Conservation (phyloP, 2,797 vertebrate species). For the Phoeniculus purpureus region DNA sequence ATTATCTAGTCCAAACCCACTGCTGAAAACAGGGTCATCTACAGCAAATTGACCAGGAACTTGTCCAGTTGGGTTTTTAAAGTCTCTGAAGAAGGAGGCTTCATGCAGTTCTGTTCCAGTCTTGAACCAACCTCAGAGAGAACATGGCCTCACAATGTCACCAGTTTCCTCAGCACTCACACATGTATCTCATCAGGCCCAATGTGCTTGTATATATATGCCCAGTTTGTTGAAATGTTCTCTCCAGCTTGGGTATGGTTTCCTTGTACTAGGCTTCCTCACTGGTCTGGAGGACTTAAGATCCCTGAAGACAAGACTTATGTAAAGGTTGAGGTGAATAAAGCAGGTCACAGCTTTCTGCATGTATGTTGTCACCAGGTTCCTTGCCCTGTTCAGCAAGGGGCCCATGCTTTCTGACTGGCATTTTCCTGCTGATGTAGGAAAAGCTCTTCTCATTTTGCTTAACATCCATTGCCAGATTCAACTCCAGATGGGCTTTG, state of each 20-base stretch:
- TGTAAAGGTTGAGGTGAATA: not conserved
- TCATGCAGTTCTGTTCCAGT: not conserved
- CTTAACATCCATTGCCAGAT: not conserved
- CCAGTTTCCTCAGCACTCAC: not conserved
- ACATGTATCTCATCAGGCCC: not conserved
- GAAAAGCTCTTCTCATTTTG: not conserved
- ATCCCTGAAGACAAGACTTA: not conserved
- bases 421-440: too few species aligned
- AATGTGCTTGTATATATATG: not conserved
- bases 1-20: not conserved
- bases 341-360: not conserved
- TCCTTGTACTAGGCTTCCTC: not conserved
- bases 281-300: not conserved
- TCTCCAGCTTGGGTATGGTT: not conserved
- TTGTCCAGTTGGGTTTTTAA: not conserved
- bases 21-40: not conserved
- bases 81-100: not conserved
- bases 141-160: not conserved
- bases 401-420: not conserved
- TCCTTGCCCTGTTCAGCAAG: not conserved
- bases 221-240: not conserved
- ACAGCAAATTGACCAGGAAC: not conserved
- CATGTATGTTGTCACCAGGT: not conserved
- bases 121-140: not conserved
- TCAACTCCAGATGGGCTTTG: not conserved